These are phyloP conservation scores for Neopelma chrysocephalum DNA, from an alignment of 2,797 vertebrate species.

Conservation along the genomic window DNA sequence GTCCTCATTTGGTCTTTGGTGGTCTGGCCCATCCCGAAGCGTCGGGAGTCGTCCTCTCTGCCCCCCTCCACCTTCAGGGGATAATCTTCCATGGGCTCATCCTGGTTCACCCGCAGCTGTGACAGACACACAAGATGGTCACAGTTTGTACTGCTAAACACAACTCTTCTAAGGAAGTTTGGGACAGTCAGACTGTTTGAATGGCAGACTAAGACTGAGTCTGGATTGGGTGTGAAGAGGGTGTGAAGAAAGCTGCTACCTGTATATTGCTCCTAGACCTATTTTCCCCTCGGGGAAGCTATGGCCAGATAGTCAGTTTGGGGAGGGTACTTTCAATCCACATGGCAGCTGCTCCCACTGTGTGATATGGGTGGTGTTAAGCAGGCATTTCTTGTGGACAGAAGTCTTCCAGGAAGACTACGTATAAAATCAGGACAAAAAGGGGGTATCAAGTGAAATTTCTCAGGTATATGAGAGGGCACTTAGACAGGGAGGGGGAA, in stretches of 20 bases:
- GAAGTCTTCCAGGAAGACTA: not conserved
- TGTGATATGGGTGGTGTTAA: not conserved
- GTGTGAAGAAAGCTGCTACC: rapidly evolving
- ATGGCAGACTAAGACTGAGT: not conserved
- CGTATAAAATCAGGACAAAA: not conserved
- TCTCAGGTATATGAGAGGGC: not conserved
- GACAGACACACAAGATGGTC: not conserved
- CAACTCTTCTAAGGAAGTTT: not conserved
- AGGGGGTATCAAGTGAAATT: not conserved
- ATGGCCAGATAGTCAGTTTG: not conserved
- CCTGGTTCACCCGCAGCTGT: conserved; percentile 93
- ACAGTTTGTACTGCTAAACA: not conserved
- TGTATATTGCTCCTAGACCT: rapidly evolving
- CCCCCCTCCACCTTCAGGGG: conserved; percentile 77
- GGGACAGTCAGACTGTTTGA: not conserved
- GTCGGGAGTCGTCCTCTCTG: conserved; percentile 69
- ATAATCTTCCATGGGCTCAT: conserved; percentile 90
- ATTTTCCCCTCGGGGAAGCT: not conserved
- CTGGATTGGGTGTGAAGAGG: not conserved
- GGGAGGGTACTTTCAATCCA: not conserved
- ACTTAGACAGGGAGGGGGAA: not conserved
- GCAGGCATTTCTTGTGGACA: not conserved
- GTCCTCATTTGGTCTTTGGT: conserved; percentile 96
- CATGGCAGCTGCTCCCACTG: not conserved
- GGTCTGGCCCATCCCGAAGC: conserved; percentile 84